Evolutionary conservation across 2,888 invertebrate genomes (phyloP).

Genomic region (Therioaphis trifolii): DNA sequence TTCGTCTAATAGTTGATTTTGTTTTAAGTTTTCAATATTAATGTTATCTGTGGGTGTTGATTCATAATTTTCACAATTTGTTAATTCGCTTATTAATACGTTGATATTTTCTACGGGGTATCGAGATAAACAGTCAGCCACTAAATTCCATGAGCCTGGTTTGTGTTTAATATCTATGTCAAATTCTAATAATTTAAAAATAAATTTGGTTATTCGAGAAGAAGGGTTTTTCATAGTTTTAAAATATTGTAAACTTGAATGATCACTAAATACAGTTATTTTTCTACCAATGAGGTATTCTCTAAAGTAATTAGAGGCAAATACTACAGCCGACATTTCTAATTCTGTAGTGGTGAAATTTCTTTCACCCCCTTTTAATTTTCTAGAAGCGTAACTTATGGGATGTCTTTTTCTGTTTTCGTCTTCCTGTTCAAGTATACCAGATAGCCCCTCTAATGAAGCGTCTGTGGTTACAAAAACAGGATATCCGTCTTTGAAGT

Average conservation of each 20-base stretch:
- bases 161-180: constrained; percentile 11
- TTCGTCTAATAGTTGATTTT: constrained; percentile 4
- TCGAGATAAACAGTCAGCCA: constrained; percentile 14
- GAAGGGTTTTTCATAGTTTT: constrained; percentile 21
- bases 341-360: neutral
- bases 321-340: constrained; percentile 20
- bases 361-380: constrained; percentile 17
- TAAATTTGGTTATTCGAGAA: constrained; percentile 32
- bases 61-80: too few relatives aligned
- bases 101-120: constrained; percentile 4
- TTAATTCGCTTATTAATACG: too few relatives aligned
- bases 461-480: constrained; percentile 12
- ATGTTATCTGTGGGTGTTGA: too few relatives aligned
- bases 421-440: constrained; percentile 39
- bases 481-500: neutral
- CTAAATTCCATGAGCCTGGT: neutral
- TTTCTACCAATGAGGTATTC: constrained; percentile 31
- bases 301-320: constrained; percentile 7
- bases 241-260: constrained; percentile 13
- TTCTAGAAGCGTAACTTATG: neutral
- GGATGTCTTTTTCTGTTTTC: constrained; percentile 24
- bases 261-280: neutral
- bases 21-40: neutral
- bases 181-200: constrained; percentile 44
- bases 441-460: constrained; percentile 10